Percentiles rank a stretch among this genome's conserved stretches.
Evolutionary conservation across 2,888 invertebrate genomes (phyloP).

Genomic region (Oeneis ivallda): DNA sequence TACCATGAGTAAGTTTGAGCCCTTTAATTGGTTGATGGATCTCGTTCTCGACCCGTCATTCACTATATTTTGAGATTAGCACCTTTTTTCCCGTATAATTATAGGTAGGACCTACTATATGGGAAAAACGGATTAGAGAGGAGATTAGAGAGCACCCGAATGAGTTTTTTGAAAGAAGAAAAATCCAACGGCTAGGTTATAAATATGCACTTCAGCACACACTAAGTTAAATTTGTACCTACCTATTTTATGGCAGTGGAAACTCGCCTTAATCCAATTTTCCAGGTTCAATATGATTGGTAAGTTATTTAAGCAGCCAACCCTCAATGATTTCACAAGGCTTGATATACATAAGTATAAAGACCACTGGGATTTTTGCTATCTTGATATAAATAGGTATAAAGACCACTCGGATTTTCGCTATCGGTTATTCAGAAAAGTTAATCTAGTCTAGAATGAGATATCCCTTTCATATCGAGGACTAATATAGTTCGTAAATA

Average conservation of each 20-base stretch:
- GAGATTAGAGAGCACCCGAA: too few species aligned
- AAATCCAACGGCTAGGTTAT: too few species aligned
- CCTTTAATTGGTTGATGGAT: too few species aligned
- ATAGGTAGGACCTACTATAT: too few species aligned
- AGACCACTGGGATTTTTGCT: neutral
- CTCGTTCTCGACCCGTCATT: too few species aligned
- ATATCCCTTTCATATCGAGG: neutral
- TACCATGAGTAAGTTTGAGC: too few species aligned
- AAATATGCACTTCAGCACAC: too few species aligned
- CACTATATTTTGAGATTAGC: too few species aligned
- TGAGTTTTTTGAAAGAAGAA: too few species aligned
- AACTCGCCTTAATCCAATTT: neutral
- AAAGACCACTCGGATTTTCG: neutral
- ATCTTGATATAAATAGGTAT: neutral
- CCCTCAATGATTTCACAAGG: neutral
- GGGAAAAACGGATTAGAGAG: too few species aligned
- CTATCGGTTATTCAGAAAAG: neutral
- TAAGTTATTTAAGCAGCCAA: neutral
- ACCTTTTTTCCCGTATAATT: too few species aligned
- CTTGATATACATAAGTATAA: neutral
- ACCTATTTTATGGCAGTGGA: neutral
- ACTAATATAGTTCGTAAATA: neutral
- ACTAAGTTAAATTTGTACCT: too few species aligned
- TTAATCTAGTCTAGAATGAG: neutral
- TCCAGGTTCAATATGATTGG: neutral